Evolutionary conservation across 2,888 invertebrate genomes (phyloP), one percentile per base, ranked within the genome.

Genomic region (Malthinus flaveolus): DNA sequence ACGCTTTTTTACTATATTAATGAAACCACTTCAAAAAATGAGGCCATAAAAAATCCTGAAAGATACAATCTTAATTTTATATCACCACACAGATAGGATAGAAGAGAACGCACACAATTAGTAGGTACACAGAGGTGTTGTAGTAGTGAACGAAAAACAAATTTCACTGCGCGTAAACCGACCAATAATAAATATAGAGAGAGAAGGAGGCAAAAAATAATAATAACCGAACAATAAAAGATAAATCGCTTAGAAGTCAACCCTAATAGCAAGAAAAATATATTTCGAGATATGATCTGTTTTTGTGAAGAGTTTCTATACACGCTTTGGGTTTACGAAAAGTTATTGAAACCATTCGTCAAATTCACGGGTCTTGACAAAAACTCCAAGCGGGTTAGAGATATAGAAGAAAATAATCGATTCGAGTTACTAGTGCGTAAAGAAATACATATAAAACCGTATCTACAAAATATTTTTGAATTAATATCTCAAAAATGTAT

Each of bases 301-400:
- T 71, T 70, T 71, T 73, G 69, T 63, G 62, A 48, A 63, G 55
- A 65, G 66, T 71, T 71, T 71, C 71, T 70, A 73, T 71, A 72
- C 71, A 69, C 69, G 69, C 68, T 69, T 65, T 56, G 64, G 60
- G 68, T 68, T 67, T 67, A 58, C 39, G 66, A 67, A 69, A 71
- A 74, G 71, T 73, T 74, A 74, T 73, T 72, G 74, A 73, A 72
- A 73, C 73, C 72, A 73, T 74, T 73, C 71, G 71, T 73, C 72
- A 73, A 72, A 73, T 71, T 72, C 69, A 70, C 69, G 64, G 66
- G 67, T 67, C 59, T 61, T 56, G 58, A 55, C 64, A 66, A 69
- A 70, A 73, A 72, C 66, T 63, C 63, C 54, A 62, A 62, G 63
- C 56, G 66, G 65, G 58, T 64, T 65, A 67, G 23, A 23, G 67